phyloP scores from a whole-genome alignment of 2,113 vertebrate species.

The Pantherophis guttatus region DNA sequence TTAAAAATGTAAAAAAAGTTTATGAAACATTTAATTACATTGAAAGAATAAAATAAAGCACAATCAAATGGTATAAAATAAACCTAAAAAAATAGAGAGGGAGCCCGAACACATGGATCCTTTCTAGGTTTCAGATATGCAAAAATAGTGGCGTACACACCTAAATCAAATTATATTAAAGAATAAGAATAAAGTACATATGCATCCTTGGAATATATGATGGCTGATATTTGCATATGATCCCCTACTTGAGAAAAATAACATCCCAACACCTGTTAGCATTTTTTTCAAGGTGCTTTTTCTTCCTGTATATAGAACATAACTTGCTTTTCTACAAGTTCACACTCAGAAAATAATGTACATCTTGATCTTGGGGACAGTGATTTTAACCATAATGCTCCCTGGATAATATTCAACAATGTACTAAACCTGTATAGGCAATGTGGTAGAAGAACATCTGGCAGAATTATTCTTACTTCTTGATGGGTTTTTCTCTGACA shows the following conservation, averaged over 20 bases:
- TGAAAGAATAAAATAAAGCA: background rate
- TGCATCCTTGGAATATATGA: background rate
- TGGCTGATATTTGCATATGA: background rate
- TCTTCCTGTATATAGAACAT: background rate
- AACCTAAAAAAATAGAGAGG: background rate
- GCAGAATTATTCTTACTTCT: constrained; percentile 24
- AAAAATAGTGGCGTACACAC: background rate
- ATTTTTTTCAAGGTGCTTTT: background rate
- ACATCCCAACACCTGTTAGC: background rate
- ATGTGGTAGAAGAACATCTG: constrained; percentile 15
- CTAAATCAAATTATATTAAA: background rate
- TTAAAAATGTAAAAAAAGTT: background rate
- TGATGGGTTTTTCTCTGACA: constrained; percentile 13
- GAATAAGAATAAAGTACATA: background rate
- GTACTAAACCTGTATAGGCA: background rate
- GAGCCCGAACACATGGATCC: background rate
- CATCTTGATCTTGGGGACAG: background rate
- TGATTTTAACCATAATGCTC: background rate
- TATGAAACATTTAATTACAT: background rate
- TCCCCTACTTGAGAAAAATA: background rate
- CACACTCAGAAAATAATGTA: background rate
- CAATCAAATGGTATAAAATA: background rate
- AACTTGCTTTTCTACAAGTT: background rate
- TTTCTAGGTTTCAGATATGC: background rate
- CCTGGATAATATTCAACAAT: background rate